These are phyloP conservation scores for Bos taurus DNA, from an alignment of 2,113 vertebrate genomes.

Conservation along the genomic window DNA sequence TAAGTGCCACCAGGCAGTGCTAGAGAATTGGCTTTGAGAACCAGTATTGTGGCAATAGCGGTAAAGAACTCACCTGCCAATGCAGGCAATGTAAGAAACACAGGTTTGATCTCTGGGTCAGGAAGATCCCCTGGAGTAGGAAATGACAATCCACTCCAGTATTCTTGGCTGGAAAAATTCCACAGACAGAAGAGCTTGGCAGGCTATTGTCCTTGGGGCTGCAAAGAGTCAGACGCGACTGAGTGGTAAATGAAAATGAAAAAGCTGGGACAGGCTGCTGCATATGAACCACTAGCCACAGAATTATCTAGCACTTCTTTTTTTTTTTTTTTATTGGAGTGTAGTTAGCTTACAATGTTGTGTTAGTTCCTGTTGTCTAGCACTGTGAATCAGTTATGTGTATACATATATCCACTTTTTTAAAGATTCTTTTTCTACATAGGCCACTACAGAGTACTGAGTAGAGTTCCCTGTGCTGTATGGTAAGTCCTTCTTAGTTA, in stretches of 20 bases:
- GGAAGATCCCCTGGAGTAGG: not conserved
- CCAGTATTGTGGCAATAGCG: fast-evolving
- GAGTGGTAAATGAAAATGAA: not conserved
- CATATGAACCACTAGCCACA: not conserved
- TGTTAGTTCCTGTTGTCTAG: not conserved
- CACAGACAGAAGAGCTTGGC: not conserved
- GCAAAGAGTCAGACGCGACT: not conserved
- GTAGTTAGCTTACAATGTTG: not conserved
- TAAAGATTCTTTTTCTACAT: not conserved
- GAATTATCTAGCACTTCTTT: not conserved
- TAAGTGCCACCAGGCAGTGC: not conserved
- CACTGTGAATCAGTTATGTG: not conserved
- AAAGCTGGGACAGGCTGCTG: not conserved
- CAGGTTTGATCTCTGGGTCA: not conserved
- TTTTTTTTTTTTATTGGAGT: not conserved
- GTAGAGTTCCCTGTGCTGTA: not conserved
- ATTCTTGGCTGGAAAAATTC: not conserved
- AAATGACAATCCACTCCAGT: not conserved
- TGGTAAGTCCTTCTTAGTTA: not conserved
- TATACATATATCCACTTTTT: not conserved
- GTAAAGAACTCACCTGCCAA: not conserved
- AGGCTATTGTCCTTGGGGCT: not conserved
- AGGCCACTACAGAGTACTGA: not conserved
- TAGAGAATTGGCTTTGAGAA: not conserved
- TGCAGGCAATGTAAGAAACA: not conserved